Conservation (phyloP, 2,113 vertebrate genomes). For the Epinephelus moara region DNA sequence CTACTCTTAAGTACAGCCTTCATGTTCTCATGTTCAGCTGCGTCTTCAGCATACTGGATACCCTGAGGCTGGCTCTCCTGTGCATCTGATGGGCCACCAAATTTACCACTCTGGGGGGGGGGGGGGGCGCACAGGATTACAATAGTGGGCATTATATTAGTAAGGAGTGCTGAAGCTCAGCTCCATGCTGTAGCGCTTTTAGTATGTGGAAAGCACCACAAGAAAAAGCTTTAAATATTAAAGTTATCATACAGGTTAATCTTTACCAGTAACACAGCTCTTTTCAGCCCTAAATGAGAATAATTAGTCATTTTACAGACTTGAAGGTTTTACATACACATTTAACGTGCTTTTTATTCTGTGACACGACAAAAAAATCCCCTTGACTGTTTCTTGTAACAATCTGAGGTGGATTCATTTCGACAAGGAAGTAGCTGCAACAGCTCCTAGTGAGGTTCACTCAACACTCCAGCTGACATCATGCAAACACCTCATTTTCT, state of each 20-base stretch:
- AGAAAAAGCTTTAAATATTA: not conserved
- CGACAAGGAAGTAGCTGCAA: constrained; percentile 41
- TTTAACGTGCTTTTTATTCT: constrained; percentile 1
- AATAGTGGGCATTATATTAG: not conserved
- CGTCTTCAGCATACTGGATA: constrained; percentile 89
- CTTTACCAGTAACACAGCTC: not conserved
- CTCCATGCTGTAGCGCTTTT: not conserved
- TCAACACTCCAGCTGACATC: constrained; percentile 22
- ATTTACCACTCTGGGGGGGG: constrained; percentile 89
- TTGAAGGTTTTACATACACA: not conserved
- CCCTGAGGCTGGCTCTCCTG: constrained; percentile 86
- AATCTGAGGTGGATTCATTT: constrained; percentile 17
- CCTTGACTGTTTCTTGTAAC: not conserved
- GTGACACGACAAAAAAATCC: not conserved
- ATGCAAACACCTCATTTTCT: constrained; percentile 13
- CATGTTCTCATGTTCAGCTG: constrained; percentile 96
- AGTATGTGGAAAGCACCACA: not conserved
- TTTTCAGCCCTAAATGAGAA: not conserved
- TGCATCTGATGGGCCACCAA: constrained; percentile 83
- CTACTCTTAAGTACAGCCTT: constrained; percentile 92
- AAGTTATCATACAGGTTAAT: constrained; percentile 16
- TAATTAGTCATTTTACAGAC: constrained; percentile 18
- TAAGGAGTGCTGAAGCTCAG: not conserved
- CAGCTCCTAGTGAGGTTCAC: not conserved
- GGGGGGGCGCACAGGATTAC: not conserved